Evolutionary conservation across 2,113 vertebrate species (phyloP).

Genomic region (Alaudala cheleensis): DNA sequence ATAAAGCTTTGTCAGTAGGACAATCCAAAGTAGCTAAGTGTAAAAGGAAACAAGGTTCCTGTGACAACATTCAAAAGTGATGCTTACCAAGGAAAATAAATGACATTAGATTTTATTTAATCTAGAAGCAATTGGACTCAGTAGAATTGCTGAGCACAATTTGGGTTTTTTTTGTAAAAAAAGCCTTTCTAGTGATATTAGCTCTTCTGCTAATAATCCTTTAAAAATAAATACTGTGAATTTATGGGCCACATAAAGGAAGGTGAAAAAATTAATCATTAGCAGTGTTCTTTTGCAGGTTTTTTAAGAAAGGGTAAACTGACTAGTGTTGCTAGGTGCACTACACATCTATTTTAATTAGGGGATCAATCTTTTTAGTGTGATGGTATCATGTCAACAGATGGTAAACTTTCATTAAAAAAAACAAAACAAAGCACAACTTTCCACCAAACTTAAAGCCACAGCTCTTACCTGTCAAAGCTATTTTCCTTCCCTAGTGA

Average conservation of each 20-base stretch:
- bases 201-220: fast-evolving
- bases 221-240: not conserved
- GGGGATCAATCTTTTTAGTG: not conserved
- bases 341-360: not conserved
- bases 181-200: fast-evolving
- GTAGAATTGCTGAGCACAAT: not conserved
- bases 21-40: not conserved
- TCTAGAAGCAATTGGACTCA: not conserved
- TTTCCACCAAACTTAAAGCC: fast-evolving
- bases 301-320: not conserved
- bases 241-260: not conserved
- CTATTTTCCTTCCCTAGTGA: not conserved
- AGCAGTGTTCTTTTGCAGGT: fast-evolving
- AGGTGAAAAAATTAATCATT: not conserved
- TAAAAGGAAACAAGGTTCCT: not conserved
- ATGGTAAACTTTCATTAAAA: not conserved
- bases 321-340: not conserved
- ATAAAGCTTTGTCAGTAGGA: not conserved
- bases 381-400: not conserved
- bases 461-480: not conserved
- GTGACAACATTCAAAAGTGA: not conserved
- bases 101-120: not conserved
- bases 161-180: not conserved
- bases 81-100: not conserved
- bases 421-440: not conserved